Evolutionary conservation across 2,888 invertebrate genomes (phyloP), one percentile per base, ranked within the genome.

Genomic region (Caenorhabditis sp.): DNA sequence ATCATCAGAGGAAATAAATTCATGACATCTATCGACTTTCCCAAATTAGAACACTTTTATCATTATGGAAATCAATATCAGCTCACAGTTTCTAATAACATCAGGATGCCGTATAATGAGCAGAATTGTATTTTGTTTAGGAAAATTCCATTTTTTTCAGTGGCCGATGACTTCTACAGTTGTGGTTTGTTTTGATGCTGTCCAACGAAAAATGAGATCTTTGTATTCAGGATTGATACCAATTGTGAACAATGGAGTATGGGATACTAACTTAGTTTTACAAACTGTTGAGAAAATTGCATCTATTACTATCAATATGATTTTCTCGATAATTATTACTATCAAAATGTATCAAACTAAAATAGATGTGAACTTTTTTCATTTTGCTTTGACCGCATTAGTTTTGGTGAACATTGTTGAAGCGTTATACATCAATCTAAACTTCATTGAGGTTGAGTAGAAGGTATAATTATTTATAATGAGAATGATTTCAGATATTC

Each of bases 401-500:
- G 50, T 69, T 8, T 26, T 59, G 0, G 14, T 69, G 4, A 69
- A 54, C 17, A 61, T 69, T 5, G 20, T 23, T 10, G 69, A 69
- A 43, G 27, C 21, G 23, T 25, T 69, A 0, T 69, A 50, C 23
- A 63, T 69, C 0, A 64, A 64, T 31, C 1, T 63, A 12, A 63
- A 69, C n/a, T 64, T 57, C 23, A 43, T 69, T 14, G 59, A 64
- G 23, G 69, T 69, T 7, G 10, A 31, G 12, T 52, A 10, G 21
- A 20, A n/a, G n/a, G n/a, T n/a, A n/a, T n/a, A n/a, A n/a, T n/a
- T n/a, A n/a, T n/a, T n/a, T n/a, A n/a, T n/a, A n/a, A n/a, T n/a
- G n/a, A n/a, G n/a, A n/a, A n/a, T n/a, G n/a, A n/a, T 23, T 68
- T 21, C 50, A 69, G 69, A 64, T 69, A 17, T 69, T 64, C 23